Base-by-base conservation (phyloP, 2,113 vertebrate genomes). In the Equus przewalskii region DNA sequence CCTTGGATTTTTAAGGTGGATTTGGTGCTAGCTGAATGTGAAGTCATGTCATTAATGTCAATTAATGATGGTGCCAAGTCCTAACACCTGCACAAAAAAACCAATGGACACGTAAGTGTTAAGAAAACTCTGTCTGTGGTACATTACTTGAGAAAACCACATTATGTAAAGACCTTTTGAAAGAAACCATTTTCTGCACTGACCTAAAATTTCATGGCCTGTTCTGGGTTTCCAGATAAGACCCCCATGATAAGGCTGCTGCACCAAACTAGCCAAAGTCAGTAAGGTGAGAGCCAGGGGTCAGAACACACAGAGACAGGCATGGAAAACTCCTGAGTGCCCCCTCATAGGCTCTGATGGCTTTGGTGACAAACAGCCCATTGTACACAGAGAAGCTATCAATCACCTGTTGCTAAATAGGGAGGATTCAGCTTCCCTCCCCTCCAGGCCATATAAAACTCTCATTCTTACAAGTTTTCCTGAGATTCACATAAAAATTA, bases 271-370 rank as follows among this genome's bases (percentile, higher is more conserved):
- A 83, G 36, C 18, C 21, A 13, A 76, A 76, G 65, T 60, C 5
- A 14, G 30, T 4, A 7, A 86, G 58, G 44, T 44, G 7, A 91
- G 24, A 33, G 86, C 91, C 85, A 86, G 65, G 80, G 93, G 86
- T 97, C 94, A 95, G 96, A 46, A 88, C 60, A 69, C 97, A 84
- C 0, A 92, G 91, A 98, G 91, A 95, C 36, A 88, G 89, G 58
- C 60, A 97, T 96, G 93, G 97, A 98, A 97, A 97, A 93, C 9
- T 19, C 72, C 72, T 94, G 89, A 98, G 94, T 96, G 86, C 82
- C 98, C 49, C 0, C 88, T 95, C 88, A 81, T 96, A 96, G 95
- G 76, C 96, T 98, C 86, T 54, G 28, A 3, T 92, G 97, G 95
- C 92, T 90, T 90, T 89, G 94, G 98, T 62, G 79, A 97, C 81